These are phyloP conservation scores for Antennarius maculatus DNA, from an alignment of 2,797 vertebrate genomes.

Conservation along the genomic window DNA sequence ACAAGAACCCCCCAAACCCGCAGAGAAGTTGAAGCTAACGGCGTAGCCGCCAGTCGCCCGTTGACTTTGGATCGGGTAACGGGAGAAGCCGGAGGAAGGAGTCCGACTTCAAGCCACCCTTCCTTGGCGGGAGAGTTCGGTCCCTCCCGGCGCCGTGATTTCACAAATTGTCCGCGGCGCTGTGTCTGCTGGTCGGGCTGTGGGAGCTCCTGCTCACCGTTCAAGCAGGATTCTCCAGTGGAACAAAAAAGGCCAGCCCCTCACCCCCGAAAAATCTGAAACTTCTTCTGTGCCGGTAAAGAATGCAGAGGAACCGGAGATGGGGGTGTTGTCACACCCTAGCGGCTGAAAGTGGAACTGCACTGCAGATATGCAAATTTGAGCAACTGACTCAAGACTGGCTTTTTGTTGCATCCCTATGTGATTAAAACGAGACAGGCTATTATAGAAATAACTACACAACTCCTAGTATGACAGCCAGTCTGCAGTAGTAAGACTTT, in stretches of 20 bases:
- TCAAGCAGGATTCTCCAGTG: conserved; percentile 78
- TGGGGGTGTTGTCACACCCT: conserved; percentile 70
- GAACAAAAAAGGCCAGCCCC: conserved; percentile 80
- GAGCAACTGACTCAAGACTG: too few relatives aligned
- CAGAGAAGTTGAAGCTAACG: conserved; percentile 75
- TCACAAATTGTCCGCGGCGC: conserved; percentile 35
- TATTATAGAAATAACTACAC: too few relatives aligned
- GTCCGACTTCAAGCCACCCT: conserved; percentile 15
- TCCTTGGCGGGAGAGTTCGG: conserved; percentile 23
- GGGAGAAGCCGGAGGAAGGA: conserved; percentile 37
- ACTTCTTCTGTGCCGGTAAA: conserved; percentile 75
- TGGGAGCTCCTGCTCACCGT: conserved; percentile 74
- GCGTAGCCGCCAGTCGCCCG: conserved; percentile 65
- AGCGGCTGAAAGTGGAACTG: conserved; percentile 55
- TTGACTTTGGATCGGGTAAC: conserved; percentile 51
- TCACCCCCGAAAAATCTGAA: conserved; percentile 71
- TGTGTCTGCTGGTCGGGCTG: conserved; percentile 58
- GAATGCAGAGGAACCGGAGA: conserved; percentile 60
- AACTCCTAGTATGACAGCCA: too few relatives aligned
- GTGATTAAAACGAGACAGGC: too few relatives aligned
- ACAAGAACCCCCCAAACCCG: conserved; percentile 70
- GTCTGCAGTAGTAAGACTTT: too few relatives aligned
- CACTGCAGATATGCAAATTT: conserved; percentile 59
- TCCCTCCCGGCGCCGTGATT: conserved; percentile 39
- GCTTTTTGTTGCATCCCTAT: too few relatives aligned